Conservation (phyloP, 2,113 vertebrate genomes). For the Gymnocephalus cernua region DNA sequence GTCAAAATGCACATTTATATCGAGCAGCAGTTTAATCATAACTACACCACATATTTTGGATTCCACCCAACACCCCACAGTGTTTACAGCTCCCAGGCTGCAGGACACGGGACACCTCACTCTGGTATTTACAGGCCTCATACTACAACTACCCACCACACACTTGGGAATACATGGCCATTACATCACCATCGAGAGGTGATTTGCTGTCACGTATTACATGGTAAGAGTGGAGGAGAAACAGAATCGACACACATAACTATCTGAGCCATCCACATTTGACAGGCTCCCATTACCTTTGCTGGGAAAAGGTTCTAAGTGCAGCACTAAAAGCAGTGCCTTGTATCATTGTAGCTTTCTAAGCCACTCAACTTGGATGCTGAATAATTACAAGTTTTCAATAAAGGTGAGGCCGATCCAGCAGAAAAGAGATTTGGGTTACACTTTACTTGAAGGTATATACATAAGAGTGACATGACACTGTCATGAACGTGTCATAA, state of each 20-base stretch:
- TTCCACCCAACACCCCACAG: constrained; percentile 38
- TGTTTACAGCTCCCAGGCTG: constrained; percentile 69
- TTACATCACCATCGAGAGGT: constrained; percentile 44
- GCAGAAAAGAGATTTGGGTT: constrained; percentile 4
- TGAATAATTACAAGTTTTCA: neutral
- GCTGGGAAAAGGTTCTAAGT: constrained; percentile 3
- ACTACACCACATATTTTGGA: constrained; percentile 41
- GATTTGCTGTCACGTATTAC: constrained; percentile 13
- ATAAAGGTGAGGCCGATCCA: neutral
- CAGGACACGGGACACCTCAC: constrained; percentile 61
- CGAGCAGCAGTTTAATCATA: constrained; percentile 15
- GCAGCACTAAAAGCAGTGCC: neutral
- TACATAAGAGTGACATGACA: too few species aligned
- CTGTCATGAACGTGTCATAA: too few species aligned
- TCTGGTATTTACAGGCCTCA: constrained; percentile 61
- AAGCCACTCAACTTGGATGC: neutral
- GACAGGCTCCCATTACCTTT: neutral
- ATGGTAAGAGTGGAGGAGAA: neutral
- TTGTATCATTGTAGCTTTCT: neutral
- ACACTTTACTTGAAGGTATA: too few species aligned
- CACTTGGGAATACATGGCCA: constrained; percentile 35
- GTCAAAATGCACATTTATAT: constrained; percentile 34
- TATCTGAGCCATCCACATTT: neutral
- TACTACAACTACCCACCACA: constrained; percentile 8
- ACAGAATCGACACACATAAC: neutral